These are phyloP conservation scores for Acrocyrtus sp. DNA, from an alignment of 2,888 invertebrate genomes.

Conservation along the genomic window DNA sequence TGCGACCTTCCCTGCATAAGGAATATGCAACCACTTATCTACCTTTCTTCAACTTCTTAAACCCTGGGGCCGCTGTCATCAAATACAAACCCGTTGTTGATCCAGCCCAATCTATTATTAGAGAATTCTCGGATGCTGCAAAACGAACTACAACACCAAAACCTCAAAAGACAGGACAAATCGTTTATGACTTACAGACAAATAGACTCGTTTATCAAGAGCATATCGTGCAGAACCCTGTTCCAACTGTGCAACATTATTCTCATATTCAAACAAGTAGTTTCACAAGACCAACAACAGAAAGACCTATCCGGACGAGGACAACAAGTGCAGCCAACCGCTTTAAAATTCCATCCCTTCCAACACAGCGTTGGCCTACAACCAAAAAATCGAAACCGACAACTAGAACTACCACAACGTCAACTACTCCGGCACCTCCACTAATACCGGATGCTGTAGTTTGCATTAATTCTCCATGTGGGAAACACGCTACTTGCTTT, in stretches of 20 bases:
- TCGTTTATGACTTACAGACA: slow-evolving; percentile 31
- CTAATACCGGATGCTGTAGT: slow-evolving; percentile 42
- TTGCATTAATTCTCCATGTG: slow-evolving; percentile 51
- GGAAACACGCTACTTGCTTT: slow-evolving; percentile 47
- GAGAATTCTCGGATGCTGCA: neutral
- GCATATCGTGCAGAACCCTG: no score
- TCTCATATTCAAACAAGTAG: no score
- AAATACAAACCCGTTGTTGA: slow-evolving; percentile 36
- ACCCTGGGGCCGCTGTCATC: slow-evolving; percentile 16
- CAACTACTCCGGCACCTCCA: slow-evolving; percentile 40
- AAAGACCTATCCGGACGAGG: slow-evolving; percentile 12
- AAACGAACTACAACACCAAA: slow-evolving; percentile 8
- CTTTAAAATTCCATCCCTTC: slow-evolving; percentile 38
- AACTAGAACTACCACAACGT: slow-evolving; percentile 10
- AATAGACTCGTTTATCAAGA: slow-evolving; percentile 30
- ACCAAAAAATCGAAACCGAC: slow-evolving; percentile 13
- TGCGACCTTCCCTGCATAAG: slow-evolving; percentile 18
- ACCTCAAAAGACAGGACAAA: slow-evolving; percentile 23
- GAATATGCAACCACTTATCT: slow-evolving; percentile 36
- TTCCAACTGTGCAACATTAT: no score
- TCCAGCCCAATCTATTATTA: slow-evolving; percentile 21
- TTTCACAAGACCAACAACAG: slow-evolving; percentile 28
- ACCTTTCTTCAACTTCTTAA: slow-evolving; percentile 38
- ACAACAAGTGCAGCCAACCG: slow-evolving; percentile 29
- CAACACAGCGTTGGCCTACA: slow-evolving; percentile 37